phyloP scores from a whole-genome alignment of 2,888 invertebrate species.

The Phrixothrix hirtus region DNA sequence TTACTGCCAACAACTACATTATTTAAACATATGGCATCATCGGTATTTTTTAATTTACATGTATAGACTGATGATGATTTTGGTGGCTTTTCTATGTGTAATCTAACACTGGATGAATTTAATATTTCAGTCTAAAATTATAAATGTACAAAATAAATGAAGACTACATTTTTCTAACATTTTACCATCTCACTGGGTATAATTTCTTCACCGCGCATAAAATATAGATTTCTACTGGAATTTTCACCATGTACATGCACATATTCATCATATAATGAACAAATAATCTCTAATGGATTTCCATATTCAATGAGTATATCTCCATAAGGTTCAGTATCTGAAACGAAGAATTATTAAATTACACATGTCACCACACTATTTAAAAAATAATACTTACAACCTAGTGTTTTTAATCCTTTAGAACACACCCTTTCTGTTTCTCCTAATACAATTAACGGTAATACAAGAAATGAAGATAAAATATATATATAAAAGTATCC shows the following conservation, averaged over 20 bases:
- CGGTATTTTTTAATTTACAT: constrained; percentile 58
- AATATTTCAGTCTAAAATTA: constrained; percentile 57
- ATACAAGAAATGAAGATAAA: too few relatives aligned
- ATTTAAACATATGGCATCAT: constrained; percentile 59
- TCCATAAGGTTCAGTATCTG: constrained; percentile 51
- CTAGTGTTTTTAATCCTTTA: constrained; percentile 17
- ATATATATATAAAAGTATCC: too few relatives aligned
- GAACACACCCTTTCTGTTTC: constrained; percentile 12
- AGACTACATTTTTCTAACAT: constrained; percentile 5
- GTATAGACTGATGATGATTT: constrained; percentile 60
- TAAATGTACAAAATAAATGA: not conserved
- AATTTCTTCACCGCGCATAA: constrained; percentile 52
- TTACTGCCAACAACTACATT: constrained; percentile 63
- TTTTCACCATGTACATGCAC: constrained; percentile 58
- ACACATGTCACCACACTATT: not conserved
- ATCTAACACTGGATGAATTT: constrained; percentile 66
- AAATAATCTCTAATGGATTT: constrained; percentile 65
- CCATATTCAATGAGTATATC: constrained; percentile 62
- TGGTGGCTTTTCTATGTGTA: constrained; percentile 61
- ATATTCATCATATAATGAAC: constrained; percentile 61
- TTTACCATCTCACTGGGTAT: constrained; percentile 53
- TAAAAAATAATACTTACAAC: constrained; percentile 29
- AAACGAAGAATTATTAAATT: constrained; percentile 24
- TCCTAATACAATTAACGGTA: constrained; percentile 1
- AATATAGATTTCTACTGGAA: constrained; percentile 56